phyloP scores from a whole-genome alignment of 1,140 invertebrate genomes.

The Caenorhabditis briggsae region DNA sequence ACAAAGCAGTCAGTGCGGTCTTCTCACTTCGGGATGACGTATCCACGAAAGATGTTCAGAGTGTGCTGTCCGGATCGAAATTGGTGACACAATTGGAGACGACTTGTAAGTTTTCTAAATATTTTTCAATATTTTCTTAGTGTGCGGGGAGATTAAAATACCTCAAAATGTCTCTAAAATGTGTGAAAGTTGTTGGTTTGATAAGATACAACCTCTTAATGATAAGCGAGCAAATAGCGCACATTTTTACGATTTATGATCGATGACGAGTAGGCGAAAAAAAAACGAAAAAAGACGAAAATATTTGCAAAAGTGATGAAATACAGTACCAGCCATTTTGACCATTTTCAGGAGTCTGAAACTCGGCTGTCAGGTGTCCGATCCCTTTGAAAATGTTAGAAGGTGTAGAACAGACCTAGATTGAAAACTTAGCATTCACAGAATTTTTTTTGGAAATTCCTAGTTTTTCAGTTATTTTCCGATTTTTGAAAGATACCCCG shows the following conservation, averaged over 20 bases:
- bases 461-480: no score
- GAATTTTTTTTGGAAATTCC: no score
- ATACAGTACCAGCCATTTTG: no score
- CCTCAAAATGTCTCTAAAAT: background rate
- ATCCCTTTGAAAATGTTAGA: no score
- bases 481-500: no score
- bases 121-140: background rate
- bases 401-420: no score
- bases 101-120: slow-evolving; percentile 25
- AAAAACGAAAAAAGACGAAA: background rate
- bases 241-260: slow-evolving; percentile 22
- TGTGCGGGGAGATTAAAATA: background rate
- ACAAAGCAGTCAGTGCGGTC: slow-evolving; percentile 32
- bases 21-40: slow-evolving; percentile 51
- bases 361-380: no score
- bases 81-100: slow-evolving; percentile 11
- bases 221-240: slow-evolving; percentile 35
- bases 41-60: background rate
- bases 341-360: no score
- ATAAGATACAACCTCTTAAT: background rate
- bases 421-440: no score
- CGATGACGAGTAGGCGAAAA: background rate
- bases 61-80: slow-evolving; percentile 16
- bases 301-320: slow-evolving; percentile 2
- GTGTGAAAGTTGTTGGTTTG: slow-evolving; percentile 17